Conservation (phyloP, 1,140 invertebrate species). For the Drosophila elegans region DNA sequence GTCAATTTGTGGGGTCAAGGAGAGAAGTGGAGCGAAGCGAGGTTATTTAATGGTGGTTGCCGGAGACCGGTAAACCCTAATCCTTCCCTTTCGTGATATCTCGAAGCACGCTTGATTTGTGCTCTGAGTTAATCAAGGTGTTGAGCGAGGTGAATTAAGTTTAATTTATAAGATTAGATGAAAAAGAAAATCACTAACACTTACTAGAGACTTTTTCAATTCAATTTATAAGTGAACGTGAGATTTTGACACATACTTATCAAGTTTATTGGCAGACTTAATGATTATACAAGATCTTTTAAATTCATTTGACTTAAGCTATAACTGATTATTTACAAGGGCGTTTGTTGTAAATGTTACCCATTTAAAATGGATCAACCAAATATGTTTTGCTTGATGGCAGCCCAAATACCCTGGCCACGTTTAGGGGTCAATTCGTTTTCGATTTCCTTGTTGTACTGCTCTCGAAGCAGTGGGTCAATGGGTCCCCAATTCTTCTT, state of each 20-base stretch:
- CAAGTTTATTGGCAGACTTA: conserved; percentile 66
- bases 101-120: background rate
- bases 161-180: background rate
- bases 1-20: conserved; percentile 67
- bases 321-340: conserved; percentile 18
- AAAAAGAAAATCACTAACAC: background rate
- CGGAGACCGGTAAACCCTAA: background rate
- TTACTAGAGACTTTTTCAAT: no score
- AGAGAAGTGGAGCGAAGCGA: conserved; percentile 18
- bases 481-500: conserved; percentile 87
- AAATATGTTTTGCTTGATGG: conserved; percentile 73
- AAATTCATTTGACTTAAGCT: conserved; percentile 23
- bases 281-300: conserved; percentile 24
- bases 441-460: conserved; percentile 75
- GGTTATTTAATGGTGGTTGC: conserved; percentile 12
- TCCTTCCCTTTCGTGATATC: background rate
- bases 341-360: background rate
- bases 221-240: background rate
- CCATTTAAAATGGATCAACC: conserved; percentile 25
- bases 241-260: conserved; percentile 17
- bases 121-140: background rate
- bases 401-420: conserved; percentile 62
- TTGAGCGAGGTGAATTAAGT: no score
- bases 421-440: conserved; percentile 58
- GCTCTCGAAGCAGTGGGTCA: conserved; percentile 72